These are phyloP conservation scores for Belonocnema kinseyi DNA, from an alignment of 1,140 invertebrate genomes.

Conservation along the genomic window DNA sequence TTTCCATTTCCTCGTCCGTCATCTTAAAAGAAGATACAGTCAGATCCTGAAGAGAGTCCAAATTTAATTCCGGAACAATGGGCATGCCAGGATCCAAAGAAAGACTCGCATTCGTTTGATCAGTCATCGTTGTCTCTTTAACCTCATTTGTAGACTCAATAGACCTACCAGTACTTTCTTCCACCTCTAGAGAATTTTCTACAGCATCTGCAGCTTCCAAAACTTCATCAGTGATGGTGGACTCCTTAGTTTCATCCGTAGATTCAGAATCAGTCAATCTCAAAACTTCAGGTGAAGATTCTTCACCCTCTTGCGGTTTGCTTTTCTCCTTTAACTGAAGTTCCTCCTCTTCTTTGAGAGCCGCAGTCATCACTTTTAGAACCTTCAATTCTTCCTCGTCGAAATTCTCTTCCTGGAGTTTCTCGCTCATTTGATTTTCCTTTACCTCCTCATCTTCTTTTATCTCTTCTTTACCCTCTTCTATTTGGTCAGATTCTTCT, in stretches of 20 bases:
- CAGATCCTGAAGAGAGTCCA: slow-evolving; percentile 67
- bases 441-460: slow-evolving; percentile 32
- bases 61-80: slow-evolving; percentile 67
- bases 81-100: slow-evolving; percentile 56
- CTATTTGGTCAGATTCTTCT: neutral
- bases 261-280: slow-evolving; percentile 39
- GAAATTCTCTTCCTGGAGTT: slow-evolving; percentile 43
- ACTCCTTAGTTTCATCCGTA: slow-evolving; percentile 54
- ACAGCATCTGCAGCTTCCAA: slow-evolving; percentile 35
- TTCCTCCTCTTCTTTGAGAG: slow-evolving; percentile 2
- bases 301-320: slow-evolving; percentile 1
- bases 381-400: slow-evolving; percentile 31
- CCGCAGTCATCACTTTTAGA: neutral
- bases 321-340: slow-evolving; percentile 29
- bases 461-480: neutral
- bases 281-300: slow-evolving; percentile 33
- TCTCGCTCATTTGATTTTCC: slow-evolving; percentile 31
- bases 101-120: slow-evolving; percentile 46
- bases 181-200: slow-evolving; percentile 49
- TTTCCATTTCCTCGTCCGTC: slow-evolving; percentile 41
- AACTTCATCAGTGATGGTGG: slow-evolving; percentile 40
- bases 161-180: slow-evolving; percentile 52
- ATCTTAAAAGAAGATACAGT: slow-evolving; percentile 63
- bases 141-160: slow-evolving; percentile 54
- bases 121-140: slow-evolving; percentile 54